Conservation (phyloP, 2,888 invertebrate genomes). For the Cosmia trapezina region DNA sequence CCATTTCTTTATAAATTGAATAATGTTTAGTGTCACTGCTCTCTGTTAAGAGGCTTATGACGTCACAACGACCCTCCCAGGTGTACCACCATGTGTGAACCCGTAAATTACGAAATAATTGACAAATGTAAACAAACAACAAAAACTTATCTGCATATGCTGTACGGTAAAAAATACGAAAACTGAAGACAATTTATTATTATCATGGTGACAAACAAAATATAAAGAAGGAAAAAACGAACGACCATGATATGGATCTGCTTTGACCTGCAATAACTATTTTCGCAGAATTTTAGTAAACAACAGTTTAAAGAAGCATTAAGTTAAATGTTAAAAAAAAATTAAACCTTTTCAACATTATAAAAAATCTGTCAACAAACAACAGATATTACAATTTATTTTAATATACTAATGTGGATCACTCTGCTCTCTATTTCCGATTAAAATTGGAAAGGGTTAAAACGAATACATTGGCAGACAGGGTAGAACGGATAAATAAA, state of each 20-base stretch:
- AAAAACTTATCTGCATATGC: conserved; percentile 8
- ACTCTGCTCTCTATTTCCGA: conserved; percentile 5
- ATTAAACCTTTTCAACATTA: conserved; percentile 35
- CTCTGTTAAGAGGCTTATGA: background rate
- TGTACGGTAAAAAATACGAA: background rate
- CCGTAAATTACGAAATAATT: conserved; percentile 33
- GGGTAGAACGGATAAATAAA: background rate
- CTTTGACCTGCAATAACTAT: background rate
- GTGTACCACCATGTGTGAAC: background rate
- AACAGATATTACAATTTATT: conserved; percentile 25
- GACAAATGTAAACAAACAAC: conserved; percentile 31
- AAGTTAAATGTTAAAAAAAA: conserved; percentile 2
- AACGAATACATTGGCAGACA: background rate
- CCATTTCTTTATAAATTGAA: background rate
- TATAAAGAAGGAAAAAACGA: background rate
- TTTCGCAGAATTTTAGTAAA: conserved; percentile 24
- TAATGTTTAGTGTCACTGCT: background rate
- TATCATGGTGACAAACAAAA: conserved; percentile 5
- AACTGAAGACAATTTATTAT: conserved; percentile 11
- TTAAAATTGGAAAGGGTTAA: background rate
- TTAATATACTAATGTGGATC: conserved; percentile 3
- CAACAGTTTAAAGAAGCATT: conserved; percentile 18
- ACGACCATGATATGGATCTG: conserved; percentile 1
- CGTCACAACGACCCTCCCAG: background rate
- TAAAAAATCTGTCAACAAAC: conserved; percentile 49